Evolutionary conservation across 2,113 vertebrate genomes (phyloP), one percentile per base, ranked within the genome.

Genomic region (Taxidea taxus): DNA sequence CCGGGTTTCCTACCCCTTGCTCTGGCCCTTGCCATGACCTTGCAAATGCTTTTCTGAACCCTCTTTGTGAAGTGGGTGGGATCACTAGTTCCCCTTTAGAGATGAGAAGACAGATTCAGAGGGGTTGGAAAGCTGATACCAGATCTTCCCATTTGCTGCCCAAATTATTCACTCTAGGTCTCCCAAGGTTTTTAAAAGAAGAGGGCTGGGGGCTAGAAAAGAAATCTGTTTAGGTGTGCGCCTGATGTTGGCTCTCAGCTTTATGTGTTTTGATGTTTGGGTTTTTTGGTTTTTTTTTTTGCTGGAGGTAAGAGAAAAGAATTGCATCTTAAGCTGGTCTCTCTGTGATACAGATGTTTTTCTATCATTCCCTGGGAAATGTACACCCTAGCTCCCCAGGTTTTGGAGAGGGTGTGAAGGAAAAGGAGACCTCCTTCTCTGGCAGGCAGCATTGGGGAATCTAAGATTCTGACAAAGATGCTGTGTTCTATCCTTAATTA

Each of bases 1-100:
- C 37, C 0, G 0, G 0, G 12, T 16, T 23, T 56, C 84, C 51
- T 58, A 21, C 16, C 39, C 54, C 29, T 60, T 1, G n/a, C 37
- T 20, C 37, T 34, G 54, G 27, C 27, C 60, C 39, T 62, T 44
- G n/a, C 37, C 16, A 3, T 62, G 37, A 39, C 34, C 39, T 31
- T 80, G 68, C 2, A 7, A 58, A 20, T 15, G 56, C 39, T 83
- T 75, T 39, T 58, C 51, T 15, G 39, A 27, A 54, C 12, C n/a
- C 8, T 90, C 23, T 72, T 18, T 64, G 29, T 51, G 42, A 74
- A 68, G 34, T 16, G 68, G 3, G 3, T 20, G 62, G 42, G 42
- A 34, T 39, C 44, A 29, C 20, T 2, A 10, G 11, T 18, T 86
- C 15, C 34, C 44, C 31, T 6, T n/a, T 4, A 39, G 75, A 94